phyloP scores from a whole-genome alignment of 1,140 invertebrate species.

The Battus philenor region DNA sequence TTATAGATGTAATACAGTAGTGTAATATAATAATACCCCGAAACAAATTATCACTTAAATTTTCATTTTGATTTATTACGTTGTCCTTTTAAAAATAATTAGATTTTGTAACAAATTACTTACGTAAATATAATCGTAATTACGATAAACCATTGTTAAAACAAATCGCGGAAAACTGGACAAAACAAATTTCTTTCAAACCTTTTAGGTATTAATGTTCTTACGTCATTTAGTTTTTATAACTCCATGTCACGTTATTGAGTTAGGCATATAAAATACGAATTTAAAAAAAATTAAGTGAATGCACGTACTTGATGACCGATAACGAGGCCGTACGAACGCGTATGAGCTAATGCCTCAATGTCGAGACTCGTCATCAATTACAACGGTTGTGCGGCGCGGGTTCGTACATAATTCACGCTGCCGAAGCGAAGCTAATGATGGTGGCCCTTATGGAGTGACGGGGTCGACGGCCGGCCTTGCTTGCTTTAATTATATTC shows the following conservation, averaged over 20 bases:
- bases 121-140: too few species aligned
- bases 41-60: too few species aligned
- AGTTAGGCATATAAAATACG: slow-evolving; percentile 34
- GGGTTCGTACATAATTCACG: slow-evolving; percentile 45
- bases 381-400: slow-evolving; percentile 17
- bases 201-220: too few species aligned
- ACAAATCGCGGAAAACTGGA: too few species aligned
- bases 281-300: slow-evolving; percentile 44
- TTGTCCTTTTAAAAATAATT: too few species aligned
- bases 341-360: slow-evolving; percentile 50
- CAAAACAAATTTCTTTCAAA: too few species aligned
- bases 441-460: slow-evolving; percentile 24
- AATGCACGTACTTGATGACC: slow-evolving; percentile 61
- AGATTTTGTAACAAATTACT: too few species aligned
- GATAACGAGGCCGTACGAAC: slow-evolving; percentile 48
- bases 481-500: slow-evolving; percentile 31
- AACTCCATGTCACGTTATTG: slow-evolving; percentile 26
- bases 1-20: too few species aligned
- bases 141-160: too few species aligned
- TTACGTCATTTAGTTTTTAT: slow-evolving; percentile 8
- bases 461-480: slow-evolving; percentile 48
- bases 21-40: too few species aligned
- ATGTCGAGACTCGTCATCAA: slow-evolving; percentile 30
- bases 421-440: slow-evolving; percentile 32
- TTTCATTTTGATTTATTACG: too few species aligned